Percentiles rank a stretch among this genome's conserved stretches.
phyloP scores from a whole-genome alignment of 2,113 vertebrate species.

The Myrmecophaga tridactyla region DNA sequence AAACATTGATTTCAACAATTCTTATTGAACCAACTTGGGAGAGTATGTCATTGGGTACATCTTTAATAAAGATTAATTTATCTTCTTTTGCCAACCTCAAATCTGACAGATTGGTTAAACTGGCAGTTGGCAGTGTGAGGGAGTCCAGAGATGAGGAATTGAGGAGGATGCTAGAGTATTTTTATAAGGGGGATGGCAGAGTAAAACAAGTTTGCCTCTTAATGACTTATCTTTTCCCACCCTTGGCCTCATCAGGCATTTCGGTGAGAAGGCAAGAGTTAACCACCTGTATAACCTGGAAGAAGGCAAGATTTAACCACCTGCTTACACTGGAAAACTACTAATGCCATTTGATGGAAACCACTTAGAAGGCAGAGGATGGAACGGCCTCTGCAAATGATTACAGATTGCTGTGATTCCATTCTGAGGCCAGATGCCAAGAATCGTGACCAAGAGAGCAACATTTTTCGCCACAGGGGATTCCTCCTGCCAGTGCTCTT shows the following conservation, averaged over 20 bases:
- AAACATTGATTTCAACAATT: neutral
- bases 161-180: neutral
- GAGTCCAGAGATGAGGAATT: neutral
- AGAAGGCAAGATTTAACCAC: neutral
- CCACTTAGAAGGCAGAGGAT: neutral
- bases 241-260: neutral
- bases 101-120: neutral
- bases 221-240: neutral
- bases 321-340: neutral
- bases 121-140: neutral
- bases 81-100: neutral
- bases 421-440: slow-evolving; percentile 1
- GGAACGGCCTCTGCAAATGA: slow-evolving; percentile 1
- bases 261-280: neutral
- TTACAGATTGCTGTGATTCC: slow-evolving; percentile 15
- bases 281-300: neutral
- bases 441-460: slow-evolving; percentile 28
- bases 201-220: neutral
- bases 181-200: neutral
- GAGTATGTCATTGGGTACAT: neutral
- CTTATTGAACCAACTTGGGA: neutral
- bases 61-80: neutral
- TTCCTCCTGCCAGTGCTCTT: neutral
- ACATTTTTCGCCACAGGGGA: slow-evolving; percentile 22
- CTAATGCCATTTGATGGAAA: slow-evolving; percentile 12